A percentile compares a stretch with the other conserved stretches of the same genome.
Conservation (phyloP, 53 echinoderm and acorn worm genomes). For the Luidia sarsii region DNA sequence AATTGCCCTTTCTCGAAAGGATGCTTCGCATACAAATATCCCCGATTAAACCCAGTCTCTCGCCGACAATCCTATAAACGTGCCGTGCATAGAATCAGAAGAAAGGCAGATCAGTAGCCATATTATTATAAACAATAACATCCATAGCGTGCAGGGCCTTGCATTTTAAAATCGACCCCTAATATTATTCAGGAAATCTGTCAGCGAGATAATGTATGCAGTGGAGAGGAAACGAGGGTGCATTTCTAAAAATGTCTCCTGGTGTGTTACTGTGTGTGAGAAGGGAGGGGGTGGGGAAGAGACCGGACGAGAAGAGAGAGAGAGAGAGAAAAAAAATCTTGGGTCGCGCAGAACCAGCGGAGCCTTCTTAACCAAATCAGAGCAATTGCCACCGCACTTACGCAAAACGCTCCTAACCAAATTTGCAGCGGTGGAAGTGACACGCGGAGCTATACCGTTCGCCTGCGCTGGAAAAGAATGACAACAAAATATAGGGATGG, state of each 20-base stretch:
- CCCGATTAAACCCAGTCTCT: no score
- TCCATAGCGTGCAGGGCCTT: no score
- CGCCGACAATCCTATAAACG: no score
- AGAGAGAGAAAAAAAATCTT: not conserved
- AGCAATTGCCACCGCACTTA: conserved; percentile 49
- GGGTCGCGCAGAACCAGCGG: no score
- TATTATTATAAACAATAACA: no score
- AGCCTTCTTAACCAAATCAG: conserved; percentile 29
- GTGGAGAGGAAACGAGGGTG: not conserved
- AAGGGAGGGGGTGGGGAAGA: not conserved
- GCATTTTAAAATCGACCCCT: no score
- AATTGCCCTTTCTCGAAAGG: no score
- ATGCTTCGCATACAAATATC: no score
- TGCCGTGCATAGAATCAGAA: no score
- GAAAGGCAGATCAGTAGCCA: no score
- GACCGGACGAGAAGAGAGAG: not conserved
- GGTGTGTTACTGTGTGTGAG: not conserved
- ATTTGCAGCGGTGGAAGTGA: conserved; percentile 25
- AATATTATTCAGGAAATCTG: no score
- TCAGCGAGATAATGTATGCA: not conserved
- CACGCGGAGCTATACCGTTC: not conserved
- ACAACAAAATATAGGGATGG: not conserved
- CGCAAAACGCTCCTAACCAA: conserved; percentile 37
- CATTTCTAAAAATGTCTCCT: not conserved
- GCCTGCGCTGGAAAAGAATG: not conserved